Conservation (phyloP, 2,113 vertebrate genomes). For the Otus sunia region DNA sequence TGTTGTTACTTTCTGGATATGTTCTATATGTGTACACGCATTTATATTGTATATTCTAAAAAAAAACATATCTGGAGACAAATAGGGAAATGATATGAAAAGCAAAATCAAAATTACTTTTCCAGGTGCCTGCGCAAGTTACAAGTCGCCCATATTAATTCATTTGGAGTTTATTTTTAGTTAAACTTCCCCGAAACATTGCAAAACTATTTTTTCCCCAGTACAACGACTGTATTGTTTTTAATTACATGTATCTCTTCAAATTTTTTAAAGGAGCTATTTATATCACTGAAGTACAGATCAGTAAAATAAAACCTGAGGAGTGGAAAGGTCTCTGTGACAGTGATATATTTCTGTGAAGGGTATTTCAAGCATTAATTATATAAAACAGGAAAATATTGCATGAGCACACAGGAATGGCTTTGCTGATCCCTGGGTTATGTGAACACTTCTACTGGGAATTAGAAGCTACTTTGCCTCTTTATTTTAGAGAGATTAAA, state of each 20-base stretch:
- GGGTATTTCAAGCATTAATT: background rate
- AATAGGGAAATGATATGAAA: background rate
- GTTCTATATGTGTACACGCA: background rate
- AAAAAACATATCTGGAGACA: background rate
- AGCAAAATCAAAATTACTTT: slow-evolving; percentile 5
- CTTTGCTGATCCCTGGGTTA: background rate
- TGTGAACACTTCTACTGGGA: background rate
- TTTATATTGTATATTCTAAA: background rate
- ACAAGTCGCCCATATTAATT: background rate
- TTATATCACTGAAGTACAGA: background rate
- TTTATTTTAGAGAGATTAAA: slow-evolving; percentile 47
- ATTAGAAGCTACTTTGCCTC: slow-evolving; percentile 22
- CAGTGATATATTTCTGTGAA: background rate
- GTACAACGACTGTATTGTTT: background rate
- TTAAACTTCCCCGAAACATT: background rate
- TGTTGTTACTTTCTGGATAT: slow-evolving; percentile 16
- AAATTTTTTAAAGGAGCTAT: background rate
- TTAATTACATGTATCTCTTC: background rate
- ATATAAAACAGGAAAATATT: background rate
- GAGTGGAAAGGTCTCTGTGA: background rate
- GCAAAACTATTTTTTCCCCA: background rate
- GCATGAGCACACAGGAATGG: background rate
- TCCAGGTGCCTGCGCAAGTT: background rate
- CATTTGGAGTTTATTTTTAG: background rate
- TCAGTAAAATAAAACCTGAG: background rate